Base-by-base conservation (phyloP, 1,140 invertebrate species). In the Drosophila pachea region DNA sequence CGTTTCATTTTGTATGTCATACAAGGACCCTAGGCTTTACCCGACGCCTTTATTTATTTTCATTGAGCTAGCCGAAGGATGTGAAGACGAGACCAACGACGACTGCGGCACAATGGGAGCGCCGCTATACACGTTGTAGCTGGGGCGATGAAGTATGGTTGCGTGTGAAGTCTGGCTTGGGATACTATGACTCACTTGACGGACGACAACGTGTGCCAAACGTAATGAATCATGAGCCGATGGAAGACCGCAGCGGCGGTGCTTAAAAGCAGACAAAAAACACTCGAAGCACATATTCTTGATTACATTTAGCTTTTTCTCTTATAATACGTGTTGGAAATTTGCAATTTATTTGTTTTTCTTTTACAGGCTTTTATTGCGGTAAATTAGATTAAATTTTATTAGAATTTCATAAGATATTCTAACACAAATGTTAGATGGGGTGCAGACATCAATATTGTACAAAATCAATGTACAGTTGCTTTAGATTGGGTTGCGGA, bases 211-310 rank as follows among this genome's bases (percentile, higher is more conserved):
- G 45, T 66, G 65, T 40, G 66, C 75, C 35, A 59, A 68, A 59
- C 68, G 68, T 68, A 81, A 81, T 81, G 78, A 81, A 76, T 81
- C 78, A 81, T 73, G 49, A 67, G 58, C 43, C 42, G 40, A 31
- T 36, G 53, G 55, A 60, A 52, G 64, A 56, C 60, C 55, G 64
- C 56, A 45, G 43, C 56, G 36, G 55, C n/a, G 36, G 52, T 56
- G 52, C 31, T 29, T 50, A 56, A 55, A 32, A 16, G 31, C 52
- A 3, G 22, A 22, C 22, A 22, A 22, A 22, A 29, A 38, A 38
- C 36, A 54, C 52, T 54, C 36, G 9, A 31, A 29, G 8, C 11
- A 12, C 35, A 52, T 33, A 52, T 4, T 7, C 36, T 42, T 50
- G 49, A n/a, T 22, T 36, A 40, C 54, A 66, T 66, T 58, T 47